These are phyloP conservation scores for Julus scandinavius DNA, from an alignment of 2,888 invertebrate species.

Conservation along the genomic window DNA sequence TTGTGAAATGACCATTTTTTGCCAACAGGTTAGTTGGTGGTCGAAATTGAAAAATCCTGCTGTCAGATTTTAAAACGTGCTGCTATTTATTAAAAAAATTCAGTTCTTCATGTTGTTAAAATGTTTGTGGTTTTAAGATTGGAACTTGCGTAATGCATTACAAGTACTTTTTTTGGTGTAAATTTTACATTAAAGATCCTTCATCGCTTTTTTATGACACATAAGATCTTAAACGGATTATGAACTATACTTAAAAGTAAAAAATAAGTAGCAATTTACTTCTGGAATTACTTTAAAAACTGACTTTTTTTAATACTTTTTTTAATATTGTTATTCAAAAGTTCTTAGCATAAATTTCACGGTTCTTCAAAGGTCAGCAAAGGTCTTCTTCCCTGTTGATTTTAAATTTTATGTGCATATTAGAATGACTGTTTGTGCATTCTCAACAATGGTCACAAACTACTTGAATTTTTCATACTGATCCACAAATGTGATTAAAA, in stretches of 20 bases:
- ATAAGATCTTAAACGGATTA: not conserved
- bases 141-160: not conserved
- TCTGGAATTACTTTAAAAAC: not conserved
- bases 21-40: conserved; percentile 3
- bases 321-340: too few species aligned
- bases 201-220: not conserved
- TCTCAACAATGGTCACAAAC: too few species aligned
- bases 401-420: too few species aligned
- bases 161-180: not conserved
- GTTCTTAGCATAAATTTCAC: too few species aligned
- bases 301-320: too few species aligned
- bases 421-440: too few species aligned
- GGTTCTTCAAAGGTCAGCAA: too few species aligned
- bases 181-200: not conserved
- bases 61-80: not conserved
- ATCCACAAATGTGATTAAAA: too few species aligned
- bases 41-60: not conserved
- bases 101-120: not conserved
- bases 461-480: too few species aligned
- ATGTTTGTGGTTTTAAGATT: conserved; percentile 28
- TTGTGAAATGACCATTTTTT: conserved; percentile 1
- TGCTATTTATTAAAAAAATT: not conserved
- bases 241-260: not conserved
- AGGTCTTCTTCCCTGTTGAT: too few species aligned
- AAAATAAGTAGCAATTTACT: not conserved